These are phyloP conservation scores for Mastomys natalensis DNA, from an alignment of 2,113 vertebrate genomes.

Conservation along the genomic window DNA sequence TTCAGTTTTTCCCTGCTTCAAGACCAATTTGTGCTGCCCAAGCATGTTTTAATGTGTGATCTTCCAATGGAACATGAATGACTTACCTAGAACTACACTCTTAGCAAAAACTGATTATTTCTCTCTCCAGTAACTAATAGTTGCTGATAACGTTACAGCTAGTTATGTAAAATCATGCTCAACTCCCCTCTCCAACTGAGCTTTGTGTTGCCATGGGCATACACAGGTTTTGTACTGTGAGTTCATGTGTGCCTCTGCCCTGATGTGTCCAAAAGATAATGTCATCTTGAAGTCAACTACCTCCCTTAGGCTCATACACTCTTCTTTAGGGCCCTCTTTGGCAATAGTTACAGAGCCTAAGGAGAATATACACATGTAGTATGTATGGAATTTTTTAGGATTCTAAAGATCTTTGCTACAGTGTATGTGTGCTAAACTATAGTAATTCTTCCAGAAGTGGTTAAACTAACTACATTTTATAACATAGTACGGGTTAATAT, in stretches of 20 bases:
- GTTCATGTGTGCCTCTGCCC: neutral
- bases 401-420: neutral
- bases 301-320: neutral
- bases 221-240: no score
- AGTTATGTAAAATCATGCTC: neutral
- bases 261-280: neutral
- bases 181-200: neutral
- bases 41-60: neutral
- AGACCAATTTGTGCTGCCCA: neutral
- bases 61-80: neutral
- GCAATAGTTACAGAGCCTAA: neutral
- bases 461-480: neutral
- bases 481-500: neutral
- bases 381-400: neutral
- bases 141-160: neutral
- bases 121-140: neutral
- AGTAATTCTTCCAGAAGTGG: neutral
- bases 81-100: neutral
- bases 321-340: neutral
- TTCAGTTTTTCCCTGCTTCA: neutral
- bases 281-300: neutral
- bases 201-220: neutral
- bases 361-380: neutral
- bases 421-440: neutral
- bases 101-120: neutral